Evolutionary conservation across 2,797 vertebrate genomes (phyloP).

Genomic region (Pangasius krempfi): DNA sequence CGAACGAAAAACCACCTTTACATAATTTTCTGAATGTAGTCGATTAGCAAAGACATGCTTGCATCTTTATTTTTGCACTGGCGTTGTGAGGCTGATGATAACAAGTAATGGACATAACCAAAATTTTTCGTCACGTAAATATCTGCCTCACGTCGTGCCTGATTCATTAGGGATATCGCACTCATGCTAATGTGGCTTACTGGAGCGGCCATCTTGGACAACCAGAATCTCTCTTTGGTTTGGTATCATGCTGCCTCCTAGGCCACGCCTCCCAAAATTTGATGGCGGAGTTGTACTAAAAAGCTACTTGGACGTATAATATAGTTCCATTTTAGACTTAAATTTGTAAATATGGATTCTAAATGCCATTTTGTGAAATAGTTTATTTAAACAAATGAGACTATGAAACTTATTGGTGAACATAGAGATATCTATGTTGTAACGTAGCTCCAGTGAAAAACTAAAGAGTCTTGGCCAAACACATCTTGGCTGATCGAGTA

Average conservation of each 20-base stretch:
- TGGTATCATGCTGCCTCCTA: background rate
- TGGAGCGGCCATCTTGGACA: background rate
- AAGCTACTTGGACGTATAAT: background rate
- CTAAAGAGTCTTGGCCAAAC: background rate
- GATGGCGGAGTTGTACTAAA: background rate
- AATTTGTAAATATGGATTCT: background rate
- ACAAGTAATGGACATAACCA: background rate
- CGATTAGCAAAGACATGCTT: background rate
- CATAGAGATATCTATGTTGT: background rate
- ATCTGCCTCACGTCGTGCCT: background rate
- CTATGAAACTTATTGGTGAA: background rate
- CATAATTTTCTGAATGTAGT: background rate
- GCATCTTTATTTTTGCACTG: background rate
- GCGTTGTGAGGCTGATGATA: background rate
- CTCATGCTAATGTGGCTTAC: background rate
- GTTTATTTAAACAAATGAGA: background rate
- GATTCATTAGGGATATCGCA: background rate
- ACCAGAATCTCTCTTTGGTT: background rate
- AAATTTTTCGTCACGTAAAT: background rate
- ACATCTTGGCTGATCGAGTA: background rate
- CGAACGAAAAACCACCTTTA: no score
- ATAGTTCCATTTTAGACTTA: background rate
- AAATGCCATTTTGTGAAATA: background rate
- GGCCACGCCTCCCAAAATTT: background rate
- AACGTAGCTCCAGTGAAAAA: background rate